Percentiles rank a stretch among this genome's conserved stretches.
phyloP scores from a whole-genome alignment of 2,113 vertebrate species.

The Lethenteron reissneri region DNA sequence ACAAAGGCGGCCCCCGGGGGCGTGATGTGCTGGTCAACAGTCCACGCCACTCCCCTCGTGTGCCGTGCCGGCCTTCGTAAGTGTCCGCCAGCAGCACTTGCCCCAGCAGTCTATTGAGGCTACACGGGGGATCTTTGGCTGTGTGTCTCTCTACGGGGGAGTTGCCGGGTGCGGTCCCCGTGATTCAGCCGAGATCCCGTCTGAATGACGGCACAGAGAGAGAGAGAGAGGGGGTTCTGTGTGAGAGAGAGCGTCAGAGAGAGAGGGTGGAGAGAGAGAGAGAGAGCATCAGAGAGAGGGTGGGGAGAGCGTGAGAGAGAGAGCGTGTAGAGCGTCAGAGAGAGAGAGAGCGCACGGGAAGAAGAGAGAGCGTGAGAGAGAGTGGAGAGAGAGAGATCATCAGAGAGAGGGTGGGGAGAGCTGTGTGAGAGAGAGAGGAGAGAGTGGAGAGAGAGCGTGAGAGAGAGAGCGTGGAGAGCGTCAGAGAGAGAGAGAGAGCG shows the following conservation, averaged over 20 bases:
- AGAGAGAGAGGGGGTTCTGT: slow-evolving; percentile 5
- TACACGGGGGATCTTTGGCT: neutral
- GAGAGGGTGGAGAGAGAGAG: too few species aligned
- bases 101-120: neutral
- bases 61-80: too few species aligned
- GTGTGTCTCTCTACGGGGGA: neutral
- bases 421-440: neutral
- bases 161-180: neutral
- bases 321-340: neutral
- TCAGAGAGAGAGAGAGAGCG: neutral
- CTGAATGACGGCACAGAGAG: slow-evolving; percentile 8
- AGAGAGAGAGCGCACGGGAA: neutral
- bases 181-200: slow-evolving; percentile 1
- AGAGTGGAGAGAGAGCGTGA: neutral
- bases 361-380: too few species aligned
- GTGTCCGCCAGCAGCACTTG: neutral
- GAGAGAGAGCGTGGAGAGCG: too few species aligned
- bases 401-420: neutral
- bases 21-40: too few species aligned
- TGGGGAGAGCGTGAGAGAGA: neutral
- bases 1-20: too few species aligned
- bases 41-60: too few species aligned
- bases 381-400: neutral
- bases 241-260: neutral
- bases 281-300: too few species aligned